Evolutionary conservation across 2,113 vertebrate species (phyloP), one percentile per base, ranked within the genome.

Genomic region (Hucho hucho): DNA sequence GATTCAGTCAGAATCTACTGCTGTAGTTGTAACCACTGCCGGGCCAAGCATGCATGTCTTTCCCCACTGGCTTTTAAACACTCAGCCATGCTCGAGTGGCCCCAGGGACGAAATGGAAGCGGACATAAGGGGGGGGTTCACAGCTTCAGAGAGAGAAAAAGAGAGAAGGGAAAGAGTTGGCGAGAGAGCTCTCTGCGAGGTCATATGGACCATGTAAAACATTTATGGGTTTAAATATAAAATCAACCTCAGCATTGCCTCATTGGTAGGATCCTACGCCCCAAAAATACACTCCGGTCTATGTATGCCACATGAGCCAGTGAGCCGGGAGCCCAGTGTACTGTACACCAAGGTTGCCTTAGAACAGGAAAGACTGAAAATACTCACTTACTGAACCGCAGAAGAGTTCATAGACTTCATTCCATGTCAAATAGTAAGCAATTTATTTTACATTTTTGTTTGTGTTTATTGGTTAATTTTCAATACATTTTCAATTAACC

Each of bases 221-320:
- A 87, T 89, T 86, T 74, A 85, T 87, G 74, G 25, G 76, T 75
- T 78, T 82, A 70, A 82, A 85, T 80, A 64, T 77, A 79, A 72
- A 81, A 61, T 0, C 1, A 66, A 49, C 71, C 53, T 25, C 73
- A 32, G 61, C 68, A 71, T 68, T 75, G 65, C 78, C 78, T 77
- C 28, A 0, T 26, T 14, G 70, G 16, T 32, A 4, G 59, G 58
- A 43, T n/a, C 29, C 69, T 47, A 20, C 9, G 11, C 74, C 82
- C 80, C 76, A 61, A 69, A 7, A 77, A 68, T 69, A 74, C 67
- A 65, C 82, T 78, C 59, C 69, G n/a, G 65, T 73, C 65, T 9
- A 20, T 22, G 59, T 9, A 24, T 12, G 24, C 64, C 12, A 16
- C 4, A 3, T 43, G 29, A 68, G 7, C 1, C 28, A 3, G 20